Evolutionary conservation across 2,888 invertebrate species (phyloP).

Genomic region (Choreutis nemorana): DNA sequence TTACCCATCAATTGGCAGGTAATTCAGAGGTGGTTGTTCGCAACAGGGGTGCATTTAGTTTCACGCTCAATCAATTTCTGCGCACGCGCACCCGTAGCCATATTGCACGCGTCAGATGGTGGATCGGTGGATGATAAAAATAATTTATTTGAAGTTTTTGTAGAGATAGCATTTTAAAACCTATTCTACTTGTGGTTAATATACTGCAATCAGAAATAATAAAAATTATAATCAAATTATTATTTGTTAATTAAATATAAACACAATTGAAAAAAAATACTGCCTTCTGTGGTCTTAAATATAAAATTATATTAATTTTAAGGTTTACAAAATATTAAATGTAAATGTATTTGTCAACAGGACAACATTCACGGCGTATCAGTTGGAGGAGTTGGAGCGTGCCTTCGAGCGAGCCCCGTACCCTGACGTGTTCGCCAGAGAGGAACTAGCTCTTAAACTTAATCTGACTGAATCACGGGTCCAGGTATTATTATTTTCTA

Average conservation of each 20-base stretch:
- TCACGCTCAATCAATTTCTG: constrained; percentile 64
- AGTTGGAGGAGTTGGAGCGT: constrained; percentile 90
- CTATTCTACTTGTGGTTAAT: too few relatives aligned
- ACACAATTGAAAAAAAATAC: too few relatives aligned
- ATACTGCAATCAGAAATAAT: too few relatives aligned
- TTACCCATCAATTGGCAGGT: constrained; percentile 47
- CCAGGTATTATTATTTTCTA: constrained; percentile 29
- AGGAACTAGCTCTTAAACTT: constrained; percentile 90
- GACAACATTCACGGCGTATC: constrained; percentile 95
- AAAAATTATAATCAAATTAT: too few relatives aligned
- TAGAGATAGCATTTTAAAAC: too few relatives aligned
- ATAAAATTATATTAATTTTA: too few relatives aligned
- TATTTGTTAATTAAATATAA: too few relatives aligned
- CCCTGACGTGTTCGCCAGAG: constrained; percentile 94
- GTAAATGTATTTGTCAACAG: constrained; percentile 57
- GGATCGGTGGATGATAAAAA: constrained; percentile 24
- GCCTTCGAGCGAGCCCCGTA: constrained; percentile 96
- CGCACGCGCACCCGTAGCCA: constrained; percentile 44
- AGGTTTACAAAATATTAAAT: too few relatives aligned
- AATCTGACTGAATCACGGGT: constrained; percentile 81
- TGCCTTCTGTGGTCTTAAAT: too few relatives aligned
- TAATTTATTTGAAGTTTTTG: too few relatives aligned
- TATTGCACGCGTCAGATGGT: constrained; percentile 65
- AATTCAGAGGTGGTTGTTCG: constrained; percentile 41
- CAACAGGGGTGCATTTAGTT: constrained; percentile 61